Base-by-base conservation (phyloP, 1,140 invertebrate genomes). In the Lordiphosa collinella region DNA sequence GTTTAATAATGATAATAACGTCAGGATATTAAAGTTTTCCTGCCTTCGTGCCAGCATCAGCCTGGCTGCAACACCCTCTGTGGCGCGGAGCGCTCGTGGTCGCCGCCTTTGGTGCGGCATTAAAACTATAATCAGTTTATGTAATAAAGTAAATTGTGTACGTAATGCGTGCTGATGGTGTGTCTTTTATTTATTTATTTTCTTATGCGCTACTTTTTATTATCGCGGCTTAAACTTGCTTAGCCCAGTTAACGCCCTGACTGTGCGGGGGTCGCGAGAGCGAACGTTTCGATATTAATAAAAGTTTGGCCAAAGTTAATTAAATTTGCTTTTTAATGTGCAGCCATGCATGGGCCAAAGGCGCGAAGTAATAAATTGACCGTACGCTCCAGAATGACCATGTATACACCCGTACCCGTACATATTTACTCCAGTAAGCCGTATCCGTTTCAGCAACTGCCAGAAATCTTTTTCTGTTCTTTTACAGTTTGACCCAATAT, bases 121-220 rank as follows among this genome's bases (percentile, higher is more conserved):
- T 84, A 78, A 84, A 84, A 84, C 78, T 84, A 84, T 84, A 84
- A 84, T 84, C 78, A 84, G 78, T 84, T 84, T 84, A 78, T 84
- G 78, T 75, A 84, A 78, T 84, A 84, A 84, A 84, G 78, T 84
- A 84, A 84, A 84, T 84, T 84, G 79, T 84, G 78, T 84, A 78
- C 78, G 78, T 84, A 84, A 84, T 84, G 79, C 78, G 63, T 73
- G 72, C 59, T 61, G 78, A 82, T 82, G 72, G 56, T 56, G 40
- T 82, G 76, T 82, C 78, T 84, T 72, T 78, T 84, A 84, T 84
- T 84, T 84, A 84, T 84, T 76, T 73, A 69, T 70, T 84, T 76
- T 84, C 78, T 76, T 78, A 38, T 53, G 67, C 67, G 58, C 71
- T 82, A 72, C 78, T 82, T 82, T 82, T 82, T 84, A 82, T 84